These are phyloP conservation scores for Sebastes taczanowskii DNA, from an alignment of 2,797 vertebrate species.

Conservation along the genomic window DNA sequence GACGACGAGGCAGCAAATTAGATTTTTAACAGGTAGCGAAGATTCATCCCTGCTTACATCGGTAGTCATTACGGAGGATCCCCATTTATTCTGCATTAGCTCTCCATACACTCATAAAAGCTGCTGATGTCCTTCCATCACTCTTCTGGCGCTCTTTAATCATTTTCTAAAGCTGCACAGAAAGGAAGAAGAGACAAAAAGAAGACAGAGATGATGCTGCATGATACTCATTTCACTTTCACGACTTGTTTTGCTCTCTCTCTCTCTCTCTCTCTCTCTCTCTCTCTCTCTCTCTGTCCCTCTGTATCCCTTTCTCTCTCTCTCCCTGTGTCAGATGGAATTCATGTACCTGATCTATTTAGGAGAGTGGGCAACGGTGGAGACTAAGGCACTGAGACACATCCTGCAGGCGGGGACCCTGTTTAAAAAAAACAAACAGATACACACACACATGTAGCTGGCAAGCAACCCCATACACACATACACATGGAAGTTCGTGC, in stretches of 20 bases:
- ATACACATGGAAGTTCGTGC: neutral
- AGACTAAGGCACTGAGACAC: slow-evolving; percentile 52
- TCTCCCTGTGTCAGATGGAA: slow-evolving; percentile 27
- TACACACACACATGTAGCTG: neutral
- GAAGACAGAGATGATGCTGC: slow-evolving; percentile 21
- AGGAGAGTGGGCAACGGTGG: slow-evolving; percentile 36
- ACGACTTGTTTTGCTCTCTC: slow-evolving; percentile 12
- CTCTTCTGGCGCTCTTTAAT: neutral
- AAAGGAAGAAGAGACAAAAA: neutral
- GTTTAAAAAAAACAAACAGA: slow-evolving; percentile 1
- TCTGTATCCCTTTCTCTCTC: neutral
- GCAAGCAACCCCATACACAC: neutral
- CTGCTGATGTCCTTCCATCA: slow-evolving; percentile 9
- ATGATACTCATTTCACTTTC: slow-evolving; percentile 27
- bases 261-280: neutral
- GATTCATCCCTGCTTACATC: slow-evolving; percentile 6
- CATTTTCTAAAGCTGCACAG: slow-evolving; percentile 11
- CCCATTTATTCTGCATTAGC: slow-evolving; percentile 25
- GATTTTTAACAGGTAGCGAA: slow-evolving; percentile 39
- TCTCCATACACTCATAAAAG: slow-evolving; percentile 8
- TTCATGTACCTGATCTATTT: slow-evolving; percentile 55
- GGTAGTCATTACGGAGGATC: slow-evolving; percentile 15
- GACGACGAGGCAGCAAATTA: slow-evolving; percentile 20
- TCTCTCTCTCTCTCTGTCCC: neutral
- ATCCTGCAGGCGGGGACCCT: slow-evolving; percentile 44